Percentiles rank a stretch among this genome's conserved stretches.
phyloP scores from a whole-genome alignment of 2,113 vertebrate species.

The Lampris megalopsis region DNA sequence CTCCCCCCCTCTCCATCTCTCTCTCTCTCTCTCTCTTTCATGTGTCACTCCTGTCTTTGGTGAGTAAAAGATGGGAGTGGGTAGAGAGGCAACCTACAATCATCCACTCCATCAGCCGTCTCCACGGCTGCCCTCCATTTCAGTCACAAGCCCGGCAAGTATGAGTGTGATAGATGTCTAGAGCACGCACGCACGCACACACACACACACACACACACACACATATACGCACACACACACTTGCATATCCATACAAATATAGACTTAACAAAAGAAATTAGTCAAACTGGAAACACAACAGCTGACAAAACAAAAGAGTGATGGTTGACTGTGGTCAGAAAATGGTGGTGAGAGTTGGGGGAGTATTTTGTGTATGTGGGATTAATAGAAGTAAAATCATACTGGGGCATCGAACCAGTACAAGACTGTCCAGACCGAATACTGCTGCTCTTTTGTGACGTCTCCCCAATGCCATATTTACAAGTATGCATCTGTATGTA shows the following conservation, averaged over 20 bases:
- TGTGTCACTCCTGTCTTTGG: constrained; percentile 3
- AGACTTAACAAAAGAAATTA: not conserved
- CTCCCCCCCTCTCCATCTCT: too few relatives aligned
- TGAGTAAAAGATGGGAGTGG: constrained; percentile 9
- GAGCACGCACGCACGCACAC: not conserved
- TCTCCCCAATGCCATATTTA: too few relatives aligned
- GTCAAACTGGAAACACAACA: not conserved
- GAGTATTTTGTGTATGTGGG: too few relatives aligned
- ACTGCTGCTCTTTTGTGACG: too few relatives aligned
- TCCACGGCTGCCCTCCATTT: constrained; percentile 14
- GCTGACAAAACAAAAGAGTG: not conserved
- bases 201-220: constrained; percentile 3
- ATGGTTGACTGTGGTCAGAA: too few relatives aligned
- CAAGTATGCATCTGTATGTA: too few relatives aligned
- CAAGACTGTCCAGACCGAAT: too few relatives aligned
- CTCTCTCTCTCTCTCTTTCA: too few relatives aligned
- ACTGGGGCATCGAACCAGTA: too few relatives aligned
- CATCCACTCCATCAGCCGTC: not conserved
- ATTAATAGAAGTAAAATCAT: too few relatives aligned
- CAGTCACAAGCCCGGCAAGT: constrained; percentile 24
- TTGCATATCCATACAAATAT: not conserved
- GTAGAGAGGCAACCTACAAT: constrained; percentile 24
- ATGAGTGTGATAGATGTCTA: not conserved
- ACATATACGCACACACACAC: constrained; percentile 7
- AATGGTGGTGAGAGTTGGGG: too few relatives aligned